Evolutionary conservation across 2,113 vertebrate species (phyloP), one percentile per base, ranked within the genome.

Genomic region (Lethenteron camtschaticum): DNA sequence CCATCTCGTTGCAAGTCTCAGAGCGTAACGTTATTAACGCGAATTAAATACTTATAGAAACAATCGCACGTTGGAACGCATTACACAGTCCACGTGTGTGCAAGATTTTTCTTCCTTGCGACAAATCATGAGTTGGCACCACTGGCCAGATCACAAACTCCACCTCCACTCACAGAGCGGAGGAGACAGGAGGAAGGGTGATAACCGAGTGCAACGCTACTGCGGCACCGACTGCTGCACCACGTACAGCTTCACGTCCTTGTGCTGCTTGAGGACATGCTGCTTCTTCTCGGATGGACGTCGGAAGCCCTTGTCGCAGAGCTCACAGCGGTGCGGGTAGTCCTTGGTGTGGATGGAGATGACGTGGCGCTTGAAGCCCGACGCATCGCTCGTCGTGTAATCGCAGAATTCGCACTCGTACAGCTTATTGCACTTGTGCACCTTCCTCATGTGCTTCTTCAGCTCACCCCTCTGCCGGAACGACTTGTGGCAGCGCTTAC

Each of bases 261-360:
- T 96, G 81, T 99, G 94, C 84, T 99, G 94, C 71, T 90, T 85
- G 82, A 89, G 84, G 75, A 96, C 96, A 79, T 96, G 94, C 84
- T 99, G 94, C 85, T 96, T 99, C 83, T 99, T 99, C 80, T 99
- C 94, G 0, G 94, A 99, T 71, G 94, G 94, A 73, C 94, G 82
- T 41, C 92, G 83, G 82, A 99, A 99, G 57, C 94, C 94, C 75
- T 99, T 99, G 68, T 88, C 92, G 81, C 94, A 99, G 73, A 89
- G 90, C 79, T 99, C 88, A 73, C 94, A 99, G 56, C 94, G 89
- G 79, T 99, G 92, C 11, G 94, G 94, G 70, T 99, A 99, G 86
- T 99, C 94, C 76, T 99, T 99, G 2, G 94, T 99, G 73, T 99
- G 94, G 81, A 99, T 99, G 78, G 94, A 99, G 81, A 99, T 99